Evolutionary conservation across 2,797 vertebrate species (phyloP), one percentile per base, ranked within the genome.

Genomic region (Amniataba percoides): DNA sequence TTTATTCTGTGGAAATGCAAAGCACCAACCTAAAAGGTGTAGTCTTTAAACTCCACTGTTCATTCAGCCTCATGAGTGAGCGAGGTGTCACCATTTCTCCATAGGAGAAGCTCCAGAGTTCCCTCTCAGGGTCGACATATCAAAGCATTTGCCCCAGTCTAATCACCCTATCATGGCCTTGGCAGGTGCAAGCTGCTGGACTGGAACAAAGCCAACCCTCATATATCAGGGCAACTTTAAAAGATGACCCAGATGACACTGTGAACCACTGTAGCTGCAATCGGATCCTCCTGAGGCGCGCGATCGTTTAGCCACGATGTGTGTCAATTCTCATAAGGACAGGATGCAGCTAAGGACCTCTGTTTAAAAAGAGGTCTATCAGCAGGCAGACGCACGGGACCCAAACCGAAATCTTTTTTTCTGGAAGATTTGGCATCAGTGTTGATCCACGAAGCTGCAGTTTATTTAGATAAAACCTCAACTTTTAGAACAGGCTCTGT

Each of bases 121-220:
- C 57, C 31, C 46, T 36, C n/a, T 27, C 42, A 55, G 67, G 40
- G 78, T 86, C 71, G n/a, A 59, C 71, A 66, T 78, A 84, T 88
- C 78, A 86, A 85, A 91, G 79, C 81, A 11, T 69, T 40, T 49
- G 70, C 65, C 64, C 65, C 49, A 14, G 74, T 83, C 88, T 85
- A 90, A 91, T 88, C 81, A 80, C 21, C 71, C 84, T 39, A 80
- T 85, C 81, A 70, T 8, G 67, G 81, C 53, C 59, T 66, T 74
- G 87, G 90, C 91, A 92, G 91, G 89, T 91, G 91, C 80, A 71
- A 53, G 81, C 81, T 66, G 74, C 79, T 62, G 66, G 36, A 34
- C 23, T 88, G 91, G 89, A 93, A 84, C 82, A 84, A 88, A 86
- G 89, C 89, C 89, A 90, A 70, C 39, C 63, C 82, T 82, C 81